Base-by-base conservation (phyloP, 1,140 invertebrate genomes). In the Pissodes strobi region DNA sequence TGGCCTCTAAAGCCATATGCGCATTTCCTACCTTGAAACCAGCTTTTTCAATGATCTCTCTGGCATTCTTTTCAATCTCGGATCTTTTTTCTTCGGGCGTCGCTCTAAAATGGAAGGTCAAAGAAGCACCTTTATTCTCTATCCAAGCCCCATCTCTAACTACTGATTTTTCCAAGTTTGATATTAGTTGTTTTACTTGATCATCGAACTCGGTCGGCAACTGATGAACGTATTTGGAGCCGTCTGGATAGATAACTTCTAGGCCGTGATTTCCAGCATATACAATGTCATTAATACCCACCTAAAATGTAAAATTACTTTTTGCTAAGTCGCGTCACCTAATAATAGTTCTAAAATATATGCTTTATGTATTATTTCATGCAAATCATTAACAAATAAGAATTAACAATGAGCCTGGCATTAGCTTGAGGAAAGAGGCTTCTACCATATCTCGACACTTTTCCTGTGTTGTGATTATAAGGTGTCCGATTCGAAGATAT, bases 211-310 rank as follows among this genome's bases (percentile, higher is more conserved):
- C 43, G 5, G 53, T 27, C 13, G 68, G 68, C 5, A 69, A 34
- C 18, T 69, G 56, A 27, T 69, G 68, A 30, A 30, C 21, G 43
- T 69, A 69, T 63, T 30, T 64, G 2, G 56, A 55, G 6, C 64
- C 68, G 43, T 67, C 41, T 8, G 68, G 68, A 55, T 64, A 67
- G 4, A 64, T 23, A 5, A 69, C 65, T 57, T 69, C 64, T n/a
- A 69, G 21, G n/a, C 68, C 68, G 56, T 69, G 68, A 43, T 69
- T 69, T 25, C 68, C 68, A 18, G 68, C 64, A 38, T 69, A 69
- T 3, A 45, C 41, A 39, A 69, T 67, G 13, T 51, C 37, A 19
- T 67, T 22, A 15, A 69, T 38, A 23, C 68, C 68, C 10, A 69
- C 68, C 63, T 57, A 49, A 19, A 57, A 64, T 19, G n/a, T n/a